A percentile compares a stretch with the other conserved stretches of the same genome.
Evolutionary conservation across 2,113 vertebrate species (phyloP).

Genomic region (Dicaeum eximium): DNA sequence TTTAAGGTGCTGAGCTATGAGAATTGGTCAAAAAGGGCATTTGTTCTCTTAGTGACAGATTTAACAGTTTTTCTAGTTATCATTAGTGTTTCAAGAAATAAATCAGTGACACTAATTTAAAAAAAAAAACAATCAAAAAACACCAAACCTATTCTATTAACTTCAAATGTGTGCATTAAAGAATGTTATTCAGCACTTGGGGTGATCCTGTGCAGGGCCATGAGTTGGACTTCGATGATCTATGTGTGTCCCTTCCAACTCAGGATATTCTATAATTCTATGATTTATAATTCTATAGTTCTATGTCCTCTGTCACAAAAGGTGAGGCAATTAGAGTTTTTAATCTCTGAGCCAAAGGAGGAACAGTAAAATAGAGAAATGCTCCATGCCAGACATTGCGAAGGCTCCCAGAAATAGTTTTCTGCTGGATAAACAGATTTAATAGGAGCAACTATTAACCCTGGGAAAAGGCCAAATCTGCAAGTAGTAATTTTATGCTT

Average conservation of each 20-base stretch:
- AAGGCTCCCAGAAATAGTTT: neutral
- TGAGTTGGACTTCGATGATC: neutral
- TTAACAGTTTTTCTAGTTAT: neutral
- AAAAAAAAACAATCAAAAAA: neutral
- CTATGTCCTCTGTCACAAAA: neutral
- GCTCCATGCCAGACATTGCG: neutral
- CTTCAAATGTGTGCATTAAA: neutral
- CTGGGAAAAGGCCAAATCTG: neutral
- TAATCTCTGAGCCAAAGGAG: neutral
- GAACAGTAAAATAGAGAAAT: neutral
- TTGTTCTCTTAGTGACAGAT: neutral
- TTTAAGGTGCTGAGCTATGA: no score
- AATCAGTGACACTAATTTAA: neutral
- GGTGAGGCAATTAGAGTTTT: neutral
- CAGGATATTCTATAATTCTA: neutral
- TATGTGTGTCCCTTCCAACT: neutral
- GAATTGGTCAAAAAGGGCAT: neutral
- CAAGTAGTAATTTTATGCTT: neutral
- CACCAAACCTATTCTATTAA: neutral
- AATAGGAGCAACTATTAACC: neutral
- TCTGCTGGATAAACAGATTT: conserved; percentile 19
- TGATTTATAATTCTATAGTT: neutral
- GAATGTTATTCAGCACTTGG: neutral
- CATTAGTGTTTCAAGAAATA: neutral
- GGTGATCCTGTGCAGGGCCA: neutral